Evolutionary conservation across 2,797 vertebrate genomes (phyloP), one percentile per base, ranked within the genome.

Genomic region (Pseudomugil gertrudae): DNA sequence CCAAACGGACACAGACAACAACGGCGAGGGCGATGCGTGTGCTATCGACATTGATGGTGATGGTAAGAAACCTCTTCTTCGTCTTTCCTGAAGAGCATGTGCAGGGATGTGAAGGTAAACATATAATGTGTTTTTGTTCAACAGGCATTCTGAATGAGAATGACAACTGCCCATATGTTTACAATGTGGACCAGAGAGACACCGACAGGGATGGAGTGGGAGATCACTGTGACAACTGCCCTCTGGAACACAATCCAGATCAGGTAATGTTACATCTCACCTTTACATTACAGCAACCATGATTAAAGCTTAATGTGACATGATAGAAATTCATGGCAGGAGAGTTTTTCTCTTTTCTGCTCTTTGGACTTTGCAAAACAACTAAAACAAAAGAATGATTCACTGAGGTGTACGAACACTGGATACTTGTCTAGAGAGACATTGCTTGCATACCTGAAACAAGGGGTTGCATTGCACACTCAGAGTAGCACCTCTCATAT

Each of bases 201-300:
- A 96, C 94, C 4, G 98, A 99, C 67, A 88, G 95, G 75, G 98
- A 99, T 24, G 96, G 97, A 2, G 96, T 99, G 72, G 98, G 98
- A 89, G 98, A 99, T 90, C 98, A 99, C 47, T 99, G 98, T 86
- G 98, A 99, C 87, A 99, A 99, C 91, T 99, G 98, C 79, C 98
- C 98, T 26, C 86, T 99, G 80, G 96, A 96, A 85, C 97, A 99
- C 90, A 99, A 99, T 86, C 97, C 97, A 65, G 97, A 99, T 78
- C 98, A 99, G 96, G 97, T 99, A 90, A 36, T 26, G 2, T 69
- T 29, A 47, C n/a, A 32, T 79, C 47, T 57, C 36, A 32, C 35
- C 21, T 69, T 67, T 43, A 1, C 14, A 32, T 52, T 5, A 58
- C 36, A 64, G 47, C 50, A 32, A 30, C 23, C 1, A 5, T 33